Conservation (phyloP, 2,797 vertebrate species). For the Gephyroberyx darwinii region DNA sequence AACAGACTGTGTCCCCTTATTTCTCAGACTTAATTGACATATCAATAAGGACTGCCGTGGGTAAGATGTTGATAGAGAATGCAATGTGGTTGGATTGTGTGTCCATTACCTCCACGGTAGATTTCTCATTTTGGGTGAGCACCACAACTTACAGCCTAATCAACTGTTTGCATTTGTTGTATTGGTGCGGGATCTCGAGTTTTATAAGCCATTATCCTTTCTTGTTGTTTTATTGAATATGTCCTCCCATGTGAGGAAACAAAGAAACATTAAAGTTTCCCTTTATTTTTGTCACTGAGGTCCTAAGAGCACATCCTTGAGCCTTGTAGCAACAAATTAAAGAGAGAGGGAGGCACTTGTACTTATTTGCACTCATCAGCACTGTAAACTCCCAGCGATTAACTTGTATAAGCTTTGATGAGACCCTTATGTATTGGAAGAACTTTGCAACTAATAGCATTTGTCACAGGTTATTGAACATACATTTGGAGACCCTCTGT, state of each 20-base stretch:
- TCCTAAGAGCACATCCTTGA: conserved; percentile 7
- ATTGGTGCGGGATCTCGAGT: conserved; percentile 38
- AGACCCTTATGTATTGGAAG: conserved; percentile 20
- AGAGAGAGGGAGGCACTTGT: conserved; percentile 14
- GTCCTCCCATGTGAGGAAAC: conserved; percentile 15
- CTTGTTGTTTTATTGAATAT: conserved; percentile 27
- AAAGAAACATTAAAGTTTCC: conserved; percentile 7
- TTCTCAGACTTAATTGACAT: conserved; percentile 60
- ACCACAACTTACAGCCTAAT: conserved; percentile 32
- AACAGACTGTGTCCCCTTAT: conserved; percentile 46
- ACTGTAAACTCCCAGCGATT: conserved; percentile 20
- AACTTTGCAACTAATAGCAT: conserved; percentile 42
- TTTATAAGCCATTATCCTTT: conserved; percentile 27
- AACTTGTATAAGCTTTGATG: conserved; percentile 34
- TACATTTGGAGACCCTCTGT: conserved; percentile 40
- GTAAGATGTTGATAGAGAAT: conserved; percentile 55
- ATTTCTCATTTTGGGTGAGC: conserved; percentile 4
- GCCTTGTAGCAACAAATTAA: conserved; percentile 35
- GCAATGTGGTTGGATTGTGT: conserved; percentile 36
- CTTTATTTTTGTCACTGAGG: not conserved
- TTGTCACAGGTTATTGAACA: conserved; percentile 54
- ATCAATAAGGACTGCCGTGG: conserved; percentile 53
- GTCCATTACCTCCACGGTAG: conserved; percentile 43
- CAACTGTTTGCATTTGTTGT: conserved; percentile 39
- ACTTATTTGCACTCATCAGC: conserved; percentile 28